Evolutionary conservation across 2,888 invertebrate genomes (phyloP).

Genomic region (Agrilus biguttatus): DNA sequence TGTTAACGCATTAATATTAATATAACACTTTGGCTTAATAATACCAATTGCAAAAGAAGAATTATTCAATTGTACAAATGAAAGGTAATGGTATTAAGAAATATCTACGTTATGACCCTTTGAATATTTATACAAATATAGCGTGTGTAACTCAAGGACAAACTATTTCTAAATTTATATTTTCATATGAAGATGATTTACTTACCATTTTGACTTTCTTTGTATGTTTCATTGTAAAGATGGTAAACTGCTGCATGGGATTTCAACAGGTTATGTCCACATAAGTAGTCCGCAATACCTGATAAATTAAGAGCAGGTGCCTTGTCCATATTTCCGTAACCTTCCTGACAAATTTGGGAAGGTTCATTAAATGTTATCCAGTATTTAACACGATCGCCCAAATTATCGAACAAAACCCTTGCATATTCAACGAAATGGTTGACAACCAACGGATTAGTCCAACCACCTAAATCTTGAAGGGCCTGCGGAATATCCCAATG

Average conservation of each 20-base stretch:
- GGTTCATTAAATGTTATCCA: constrained; percentile 42
- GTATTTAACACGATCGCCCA: constrained; percentile 22
- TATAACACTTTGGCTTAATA: too few relatives aligned
- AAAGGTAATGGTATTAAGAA: too few relatives aligned
- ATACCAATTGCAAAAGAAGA: too few relatives aligned
- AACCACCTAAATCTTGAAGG: constrained; percentile 29
- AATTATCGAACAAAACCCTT: constrained; percentile 24
- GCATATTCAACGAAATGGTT: constrained; percentile 43
- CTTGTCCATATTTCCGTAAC: constrained; percentile 17
- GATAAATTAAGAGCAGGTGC: constrained; percentile 27
- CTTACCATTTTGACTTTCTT: constrained; percentile 17
- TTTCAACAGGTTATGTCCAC: constrained; percentile 39
- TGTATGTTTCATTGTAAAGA: constrained; percentile 24
- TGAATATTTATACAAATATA: too few relatives aligned
- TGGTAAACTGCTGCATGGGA: constrained; percentile 28
- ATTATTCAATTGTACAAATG: too few relatives aligned
- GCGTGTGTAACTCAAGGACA: too few relatives aligned
- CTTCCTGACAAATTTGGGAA: constrained; percentile 17
- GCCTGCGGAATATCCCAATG: constrained; percentile 41
- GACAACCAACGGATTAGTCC: constrained; percentile 36
- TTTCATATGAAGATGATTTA: neutral
- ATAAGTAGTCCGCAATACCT: constrained; percentile 44
- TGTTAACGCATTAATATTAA: too few relatives aligned
- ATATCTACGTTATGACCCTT: too few relatives aligned
- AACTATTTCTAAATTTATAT: too few relatives aligned